Percentiles rank a stretch among this genome's conserved stretches.
Evolutionary conservation across 92 coral and sea anemone species (phyloP).

Genomic region (Epizoanthus illoricatus): DNA sequence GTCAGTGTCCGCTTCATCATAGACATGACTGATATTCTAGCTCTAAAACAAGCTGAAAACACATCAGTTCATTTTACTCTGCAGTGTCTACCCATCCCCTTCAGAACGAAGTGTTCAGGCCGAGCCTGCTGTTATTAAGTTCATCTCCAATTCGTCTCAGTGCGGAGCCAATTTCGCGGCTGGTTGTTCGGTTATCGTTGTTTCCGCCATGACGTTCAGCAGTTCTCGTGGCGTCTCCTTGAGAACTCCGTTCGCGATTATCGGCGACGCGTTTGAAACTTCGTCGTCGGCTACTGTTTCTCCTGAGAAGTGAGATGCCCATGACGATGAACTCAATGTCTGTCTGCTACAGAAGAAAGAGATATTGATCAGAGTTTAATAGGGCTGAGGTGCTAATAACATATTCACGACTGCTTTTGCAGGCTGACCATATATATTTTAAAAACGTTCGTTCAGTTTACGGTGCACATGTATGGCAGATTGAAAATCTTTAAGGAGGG

Average conservation of each 20-base stretch:
- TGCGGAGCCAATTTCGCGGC: slow-evolving; percentile 89
- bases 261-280: slow-evolving; percentile 84
- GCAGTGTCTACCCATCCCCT: too few relatives aligned
- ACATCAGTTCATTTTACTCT: too few relatives aligned
- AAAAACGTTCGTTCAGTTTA: too few relatives aligned
- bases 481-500: too few relatives aligned
- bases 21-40: too few relatives aligned
- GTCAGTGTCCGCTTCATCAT: too few relatives aligned
- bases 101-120: slow-evolving; percentile 62
- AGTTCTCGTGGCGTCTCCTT: slow-evolving; percentile 56
- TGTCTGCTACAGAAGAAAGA: not conserved
- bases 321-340: slow-evolving; percentile 40
- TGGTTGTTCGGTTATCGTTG: slow-evolving; percentile 61
- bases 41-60: too few relatives aligned
- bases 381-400: not conserved
- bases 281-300: slow-evolving; percentile 94
- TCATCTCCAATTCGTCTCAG: slow-evolving; percentile 89
- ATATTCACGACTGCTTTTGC: too few relatives aligned
- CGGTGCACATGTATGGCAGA: too few relatives aligned
- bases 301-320: slow-evolving; percentile 86
- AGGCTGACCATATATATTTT: too few relatives aligned
- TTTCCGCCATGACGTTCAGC: slow-evolving; percentile 61
- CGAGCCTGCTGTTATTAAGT: slow-evolving; percentile 82
- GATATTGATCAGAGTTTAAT: not conserved
- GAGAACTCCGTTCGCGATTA: slow-evolving; percentile 76